Evolutionary conservation across 2,113 vertebrate genomes (phyloP), one percentile per base, ranked within the genome.

Genomic region (Mixornis gularis): DNA sequence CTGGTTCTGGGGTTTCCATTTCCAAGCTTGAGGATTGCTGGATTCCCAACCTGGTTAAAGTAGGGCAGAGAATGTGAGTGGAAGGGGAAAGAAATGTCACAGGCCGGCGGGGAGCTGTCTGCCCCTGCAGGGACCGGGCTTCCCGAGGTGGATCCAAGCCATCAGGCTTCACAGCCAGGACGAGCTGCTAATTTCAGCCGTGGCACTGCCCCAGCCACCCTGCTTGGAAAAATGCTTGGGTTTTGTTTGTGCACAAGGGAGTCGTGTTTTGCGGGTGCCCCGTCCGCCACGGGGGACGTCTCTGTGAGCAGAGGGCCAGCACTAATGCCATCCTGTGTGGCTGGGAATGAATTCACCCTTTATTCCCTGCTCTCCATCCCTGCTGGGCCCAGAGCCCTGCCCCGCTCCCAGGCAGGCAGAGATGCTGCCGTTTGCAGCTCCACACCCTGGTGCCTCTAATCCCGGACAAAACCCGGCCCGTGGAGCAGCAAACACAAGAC

Each of bases 261-360:
- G 58, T 72, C 3, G 17, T 62, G 85, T 85, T 79, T 51, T 64
- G 56, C 4, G 55, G 88, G 68, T 17, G n/a, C 29, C 38, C 79
- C n/a, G 2, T 78, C 74, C 76, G 40, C 87, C 87, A 71, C 13
- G 2, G 90, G 83, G 65, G 90, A 68, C 4, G 55, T 84, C 77
- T 92, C 72, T 89, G 72, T 15, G 65, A 92, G 83, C 80, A 72
- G 6, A 90, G 74, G 83, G 78, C 89, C 70, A 68, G 90, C 70
- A 72, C 91, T 94, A 93, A 93, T 87, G 78, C 91, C 63, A 43
- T 85, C 89, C 91, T 89, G 74, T 32, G 9, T 73, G 86, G 34
- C 89, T 81, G 84, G 59, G 86, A 64, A 94, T 94, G 91, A 92
- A 93, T 96, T 79, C 25, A 0, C 27, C 55, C 80, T 91, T 96